Evolutionary conservation across 2,888 invertebrate genomes (phyloP).

Genomic region (Dilophus febrilis): DNA sequence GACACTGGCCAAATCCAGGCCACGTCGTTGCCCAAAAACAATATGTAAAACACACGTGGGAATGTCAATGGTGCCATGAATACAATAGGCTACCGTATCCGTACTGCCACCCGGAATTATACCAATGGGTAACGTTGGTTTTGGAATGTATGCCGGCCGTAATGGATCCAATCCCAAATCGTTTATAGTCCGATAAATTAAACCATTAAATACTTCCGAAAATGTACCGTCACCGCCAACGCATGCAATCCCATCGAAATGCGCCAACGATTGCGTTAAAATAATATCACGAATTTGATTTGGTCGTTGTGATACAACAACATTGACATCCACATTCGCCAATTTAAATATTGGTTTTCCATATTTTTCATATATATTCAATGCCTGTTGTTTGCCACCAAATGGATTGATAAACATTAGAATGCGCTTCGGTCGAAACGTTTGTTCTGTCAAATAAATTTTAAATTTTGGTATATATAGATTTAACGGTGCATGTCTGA

Average conservation of each 20-base stretch:
- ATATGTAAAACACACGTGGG: constrained; percentile 68
- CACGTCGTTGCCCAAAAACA: constrained; percentile 54
- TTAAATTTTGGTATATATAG: too few species aligned
- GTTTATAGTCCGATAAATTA: constrained; percentile 37
- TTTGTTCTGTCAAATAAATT: constrained; percentile 10
- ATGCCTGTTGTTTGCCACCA: constrained; percentile 59
- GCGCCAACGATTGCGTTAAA: constrained; percentile 36
- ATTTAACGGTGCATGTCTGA: too few species aligned
- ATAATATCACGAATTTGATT: constrained; percentile 61
- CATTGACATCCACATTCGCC: constrained; percentile 46
- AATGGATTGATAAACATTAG: constrained; percentile 71
- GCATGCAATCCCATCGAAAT: constrained; percentile 52
- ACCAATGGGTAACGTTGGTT: constrained; percentile 30
- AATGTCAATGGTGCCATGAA: constrained; percentile 64
- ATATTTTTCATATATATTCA: constrained; percentile 53
- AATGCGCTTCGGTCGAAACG: constrained; percentile 45
- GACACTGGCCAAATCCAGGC: constrained; percentile 61
- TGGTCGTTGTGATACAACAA: constrained; percentile 52
- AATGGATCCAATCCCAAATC: constrained; percentile 16
- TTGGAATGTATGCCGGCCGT: constrained; percentile 23
- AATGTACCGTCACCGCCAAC: constrained; percentile 81
- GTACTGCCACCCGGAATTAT: constrained; percentile 57
- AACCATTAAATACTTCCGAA: constrained; percentile 61
- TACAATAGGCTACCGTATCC: constrained; percentile 60
- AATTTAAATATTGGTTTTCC: constrained; percentile 47